Evolutionary conservation across 1,140 invertebrate species (phyloP), one percentile per base, ranked within the genome.

Genomic region (Arion vulgaris): DNA sequence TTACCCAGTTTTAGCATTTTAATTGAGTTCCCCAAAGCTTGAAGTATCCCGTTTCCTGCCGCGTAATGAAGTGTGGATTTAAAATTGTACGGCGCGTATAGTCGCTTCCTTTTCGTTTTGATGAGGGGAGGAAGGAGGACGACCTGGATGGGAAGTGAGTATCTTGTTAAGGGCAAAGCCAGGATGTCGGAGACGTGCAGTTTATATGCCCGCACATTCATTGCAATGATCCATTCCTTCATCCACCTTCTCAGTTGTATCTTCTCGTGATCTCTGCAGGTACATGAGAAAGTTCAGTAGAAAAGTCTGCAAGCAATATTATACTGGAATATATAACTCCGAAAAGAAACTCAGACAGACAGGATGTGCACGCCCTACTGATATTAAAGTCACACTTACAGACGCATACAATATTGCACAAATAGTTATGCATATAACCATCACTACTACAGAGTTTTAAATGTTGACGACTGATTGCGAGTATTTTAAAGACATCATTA

Each of bases 1-100:
- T 66, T 66, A 66, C 62, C 62, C 62, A 66, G 62, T 66, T 66
- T 66, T 66, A 66, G 62, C 62, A 66, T 66, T 66, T 66, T 66
- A 66, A 66, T 66, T 66, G 62, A 34, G 73, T 34, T 75, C 73
- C 73, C 45, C 41, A 75, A 75, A 51, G 73, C 41, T 34, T 34
- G 32, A 38, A 53, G 39, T 51, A 34, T 45, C 39, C 51, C 28
- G 73, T 53, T 45, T 34, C 73, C 38, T 1, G 41, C 32, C 73
- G 26, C 39, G 32, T 51, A 75, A 53, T 51, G 73, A 75, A 45
- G 1, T 34, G 73, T 34, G 62, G 62, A 66, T 66, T 66, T 66
- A 66, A 66, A 66, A 66, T 34, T 66, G 51, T 26, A 15, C 51
- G 17, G 51, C 51, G 51, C 51, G 51, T 57, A 66, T 28, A 66